These are phyloP conservation scores for Gallinago nigripennis DNA, from an alignment of 2,797 vertebrate species.

Conservation along the genomic window DNA sequence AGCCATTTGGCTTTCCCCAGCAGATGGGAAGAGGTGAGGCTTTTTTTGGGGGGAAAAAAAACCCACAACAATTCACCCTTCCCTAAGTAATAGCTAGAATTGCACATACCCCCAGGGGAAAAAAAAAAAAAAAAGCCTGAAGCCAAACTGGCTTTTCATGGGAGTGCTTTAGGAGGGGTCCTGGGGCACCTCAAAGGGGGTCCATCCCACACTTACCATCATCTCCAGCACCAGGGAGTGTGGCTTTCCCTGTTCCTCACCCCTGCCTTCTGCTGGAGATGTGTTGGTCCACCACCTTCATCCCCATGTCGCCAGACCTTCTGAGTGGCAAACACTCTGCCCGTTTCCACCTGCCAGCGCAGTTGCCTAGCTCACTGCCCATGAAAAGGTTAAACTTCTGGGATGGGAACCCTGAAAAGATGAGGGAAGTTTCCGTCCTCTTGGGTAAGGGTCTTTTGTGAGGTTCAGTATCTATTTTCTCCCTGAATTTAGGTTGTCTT, in stretches of 20 bases:
- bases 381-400: not conserved
- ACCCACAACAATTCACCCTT: not conserved
- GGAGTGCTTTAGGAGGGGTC: not conserved
- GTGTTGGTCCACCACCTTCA: not conserved
- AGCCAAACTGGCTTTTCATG: not conserved
- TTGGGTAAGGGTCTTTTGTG: not conserved
- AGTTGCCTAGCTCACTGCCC: not conserved
- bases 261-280: not conserved
- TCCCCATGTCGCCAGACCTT: not conserved
- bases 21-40: not conserved
- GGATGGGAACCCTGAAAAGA: not conserved
- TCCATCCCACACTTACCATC: accelerated
- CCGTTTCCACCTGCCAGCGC: not conserved
- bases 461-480: not conserved
- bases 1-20: not conserved
- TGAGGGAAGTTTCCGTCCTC: not conserved
- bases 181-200: not conserved
- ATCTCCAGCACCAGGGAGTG: not conserved
- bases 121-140: not conserved
- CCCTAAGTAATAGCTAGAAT: not conserved
- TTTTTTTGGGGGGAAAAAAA: not conserved
- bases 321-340: not conserved
- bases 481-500: not conserved
- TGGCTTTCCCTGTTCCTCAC: not conserved
- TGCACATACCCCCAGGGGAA: not conserved